Percentiles rank a stretch among this genome's conserved stretches.
These are phyloP conservation scores for Polia nebulosa DNA, from an alignment of 2,888 invertebrate species.

Conservation along the genomic window DNA sequence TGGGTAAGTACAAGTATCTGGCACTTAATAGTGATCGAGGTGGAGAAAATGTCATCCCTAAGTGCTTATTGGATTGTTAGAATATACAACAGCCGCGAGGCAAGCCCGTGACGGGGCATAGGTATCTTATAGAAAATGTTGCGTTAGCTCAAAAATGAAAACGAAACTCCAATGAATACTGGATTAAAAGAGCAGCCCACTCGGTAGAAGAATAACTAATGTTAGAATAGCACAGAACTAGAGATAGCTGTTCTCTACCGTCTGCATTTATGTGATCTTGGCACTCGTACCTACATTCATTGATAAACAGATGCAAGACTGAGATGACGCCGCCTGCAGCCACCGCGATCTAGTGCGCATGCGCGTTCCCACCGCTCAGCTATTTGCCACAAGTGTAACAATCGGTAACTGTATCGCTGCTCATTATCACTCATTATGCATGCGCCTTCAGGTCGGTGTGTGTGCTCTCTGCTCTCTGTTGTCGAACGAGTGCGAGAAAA, in stretches of 20 bases:
- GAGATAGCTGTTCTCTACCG: neutral
- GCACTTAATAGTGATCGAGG: neutral
- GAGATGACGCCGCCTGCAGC: slow-evolving; percentile 31
- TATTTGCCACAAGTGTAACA: slow-evolving; percentile 52
- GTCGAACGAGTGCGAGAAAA: slow-evolving; percentile 35
- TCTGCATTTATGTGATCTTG: neutral
- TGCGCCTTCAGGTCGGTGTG: slow-evolving; percentile 15
- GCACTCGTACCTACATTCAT: slow-evolving; percentile 27
- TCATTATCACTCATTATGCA: slow-evolving; percentile 61
- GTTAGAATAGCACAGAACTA: neutral
- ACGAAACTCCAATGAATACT: no score
- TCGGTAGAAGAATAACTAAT: neutral
- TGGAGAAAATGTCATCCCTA: neutral
- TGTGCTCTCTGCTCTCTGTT: no score
- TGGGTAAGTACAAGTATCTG: neutral
- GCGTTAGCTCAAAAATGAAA: no score
- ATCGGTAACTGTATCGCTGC: slow-evolving; percentile 49
- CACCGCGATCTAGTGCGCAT: neutral
- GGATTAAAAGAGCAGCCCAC: no score
- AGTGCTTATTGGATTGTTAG: neutral
- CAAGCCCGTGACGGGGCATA: no score
- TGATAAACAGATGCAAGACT: slow-evolving; percentile 60
- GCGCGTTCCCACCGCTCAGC: slow-evolving; percentile 51
- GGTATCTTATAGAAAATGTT: no score
- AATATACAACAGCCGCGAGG: neutral